A percentile compares a stretch with the other conserved stretches of the same genome.
Evolutionary conservation across 2,797 vertebrate species (phyloP).

Genomic region (Hipposideros larvatus): DNA sequence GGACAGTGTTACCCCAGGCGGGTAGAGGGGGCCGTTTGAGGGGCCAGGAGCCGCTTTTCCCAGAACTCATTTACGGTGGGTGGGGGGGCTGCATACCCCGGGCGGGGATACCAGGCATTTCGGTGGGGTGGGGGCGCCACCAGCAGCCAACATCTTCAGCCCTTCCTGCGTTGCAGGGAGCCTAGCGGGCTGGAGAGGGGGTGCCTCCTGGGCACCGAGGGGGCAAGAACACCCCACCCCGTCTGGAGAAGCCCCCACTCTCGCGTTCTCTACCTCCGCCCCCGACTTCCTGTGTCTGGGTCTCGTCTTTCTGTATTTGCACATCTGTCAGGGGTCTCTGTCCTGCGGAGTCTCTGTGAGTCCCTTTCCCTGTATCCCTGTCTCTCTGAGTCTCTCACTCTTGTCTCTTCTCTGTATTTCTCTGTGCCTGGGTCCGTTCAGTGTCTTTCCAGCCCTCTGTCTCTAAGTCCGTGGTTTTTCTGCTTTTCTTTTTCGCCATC

Average conservation of each 20-base stretch:
- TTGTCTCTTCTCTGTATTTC: background rate
- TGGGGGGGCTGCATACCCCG: background rate
- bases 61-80: background rate
- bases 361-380: no score
- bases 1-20: background rate
- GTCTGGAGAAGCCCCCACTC: background rate
- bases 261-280: background rate
- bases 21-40: background rate
- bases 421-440: background rate
- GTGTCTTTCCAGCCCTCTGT: background rate
- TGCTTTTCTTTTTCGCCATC: constrained; percentile 48
- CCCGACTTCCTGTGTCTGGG: constrained; percentile 52
- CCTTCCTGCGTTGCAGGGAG: background rate
- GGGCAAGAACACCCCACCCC: background rate
- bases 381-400: background rate
- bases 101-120: background rate
- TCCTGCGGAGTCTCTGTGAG: background rate
- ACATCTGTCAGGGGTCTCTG: background rate
- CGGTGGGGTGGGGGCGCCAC: background rate
- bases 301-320: background rate
- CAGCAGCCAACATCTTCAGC: background rate
- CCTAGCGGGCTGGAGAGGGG: background rate
- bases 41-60: background rate
- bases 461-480: background rate
- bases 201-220: background rate